phyloP scores from a whole-genome alignment of 1,140 invertebrate genomes.

The Anastrepha ludens region DNA sequence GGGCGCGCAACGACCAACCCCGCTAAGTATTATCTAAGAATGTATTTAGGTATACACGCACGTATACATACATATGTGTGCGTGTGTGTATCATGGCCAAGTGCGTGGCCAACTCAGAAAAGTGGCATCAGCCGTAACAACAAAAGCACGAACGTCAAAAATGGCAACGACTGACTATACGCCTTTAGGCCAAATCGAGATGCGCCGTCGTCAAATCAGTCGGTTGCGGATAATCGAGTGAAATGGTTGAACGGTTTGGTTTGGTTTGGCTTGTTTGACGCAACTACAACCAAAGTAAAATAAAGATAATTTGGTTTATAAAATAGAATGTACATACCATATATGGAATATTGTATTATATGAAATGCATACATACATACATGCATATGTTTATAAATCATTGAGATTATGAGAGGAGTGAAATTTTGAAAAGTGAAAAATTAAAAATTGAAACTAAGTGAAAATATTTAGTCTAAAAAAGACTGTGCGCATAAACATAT shows the following conservation, averaged over 20 bases:
- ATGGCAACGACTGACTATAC: background rate
- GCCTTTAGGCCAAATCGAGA: slow-evolving; percentile 36
- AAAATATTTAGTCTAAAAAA: background rate
- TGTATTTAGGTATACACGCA: background rate
- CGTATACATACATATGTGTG: background rate
- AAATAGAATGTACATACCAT: too few relatives aligned
- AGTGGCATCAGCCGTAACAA: slow-evolving; percentile 8
- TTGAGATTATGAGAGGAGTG: too few relatives aligned
- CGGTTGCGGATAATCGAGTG: slow-evolving; percentile 32
- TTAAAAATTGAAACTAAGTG: background rate
- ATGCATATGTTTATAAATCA: background rate
- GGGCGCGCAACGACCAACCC: slow-evolving; percentile 42
- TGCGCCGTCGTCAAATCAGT: slow-evolving; percentile 34
- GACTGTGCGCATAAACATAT: background rate
- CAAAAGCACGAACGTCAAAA: background rate
- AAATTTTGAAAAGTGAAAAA: background rate
- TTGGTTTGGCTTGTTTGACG: background rate
- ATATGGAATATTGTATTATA: background rate
- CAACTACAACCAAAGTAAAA: background rate
- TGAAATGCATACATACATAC: background rate
- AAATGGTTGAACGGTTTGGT: slow-evolving; percentile 38
- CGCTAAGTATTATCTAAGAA: background rate
- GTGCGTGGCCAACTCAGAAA: slow-evolving; percentile 43
- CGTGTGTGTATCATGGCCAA: slow-evolving; percentile 33
- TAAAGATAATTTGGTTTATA: background rate